Percentiles rank a stretch among this genome's conserved stretches.
These are phyloP conservation scores for Lepidochrysops patricia DNA, from an alignment of 2,888 invertebrate species.

Conservation along the genomic window DNA sequence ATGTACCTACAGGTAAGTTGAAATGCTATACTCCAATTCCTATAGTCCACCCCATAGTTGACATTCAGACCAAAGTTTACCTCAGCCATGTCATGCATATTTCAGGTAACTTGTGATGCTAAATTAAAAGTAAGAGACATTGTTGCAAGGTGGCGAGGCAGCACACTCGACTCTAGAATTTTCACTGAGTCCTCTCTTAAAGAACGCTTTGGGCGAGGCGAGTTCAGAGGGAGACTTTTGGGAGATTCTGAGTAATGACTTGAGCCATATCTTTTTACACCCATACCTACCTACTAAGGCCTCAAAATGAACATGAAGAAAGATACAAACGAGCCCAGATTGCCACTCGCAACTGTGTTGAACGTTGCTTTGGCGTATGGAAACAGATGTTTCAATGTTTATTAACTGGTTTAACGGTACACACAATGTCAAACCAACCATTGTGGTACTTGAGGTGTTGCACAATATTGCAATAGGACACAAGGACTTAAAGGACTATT, in stretches of 20 bases:
- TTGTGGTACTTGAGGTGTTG: neutral
- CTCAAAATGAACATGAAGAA: neutral
- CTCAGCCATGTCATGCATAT: neutral
- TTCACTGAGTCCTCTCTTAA: slow-evolving; percentile 18
- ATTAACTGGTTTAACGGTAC: too few relatives aligned
- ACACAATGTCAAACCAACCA: neutral
- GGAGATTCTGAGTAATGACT: too few relatives aligned
- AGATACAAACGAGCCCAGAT: neutral
- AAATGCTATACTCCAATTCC: neutral
- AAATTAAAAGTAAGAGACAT: neutral
- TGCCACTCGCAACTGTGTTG: neutral
- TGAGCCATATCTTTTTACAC: too few relatives aligned
- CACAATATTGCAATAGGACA: neutral
- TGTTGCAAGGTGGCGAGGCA: slow-evolving; percentile 6
- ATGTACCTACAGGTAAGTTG: slow-evolving; percentile 20
- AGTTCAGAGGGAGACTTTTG: too few relatives aligned
- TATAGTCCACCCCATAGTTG: neutral
- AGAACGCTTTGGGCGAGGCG: too few relatives aligned
- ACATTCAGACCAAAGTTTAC: neutral
- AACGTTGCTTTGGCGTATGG: neutral
- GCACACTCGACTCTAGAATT: slow-evolving; percentile 19
- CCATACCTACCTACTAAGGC: too few relatives aligned
- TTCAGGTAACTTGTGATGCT: slow-evolving; percentile 12
- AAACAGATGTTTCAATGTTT: too few relatives aligned
- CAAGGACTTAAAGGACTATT: neutral